A percentile compares a stretch with the other conserved stretches of the same genome.
These are phyloP conservation scores for Channa striata DNA, from an alignment of 2,797 vertebrate genomes.

Conservation along the genomic window DNA sequence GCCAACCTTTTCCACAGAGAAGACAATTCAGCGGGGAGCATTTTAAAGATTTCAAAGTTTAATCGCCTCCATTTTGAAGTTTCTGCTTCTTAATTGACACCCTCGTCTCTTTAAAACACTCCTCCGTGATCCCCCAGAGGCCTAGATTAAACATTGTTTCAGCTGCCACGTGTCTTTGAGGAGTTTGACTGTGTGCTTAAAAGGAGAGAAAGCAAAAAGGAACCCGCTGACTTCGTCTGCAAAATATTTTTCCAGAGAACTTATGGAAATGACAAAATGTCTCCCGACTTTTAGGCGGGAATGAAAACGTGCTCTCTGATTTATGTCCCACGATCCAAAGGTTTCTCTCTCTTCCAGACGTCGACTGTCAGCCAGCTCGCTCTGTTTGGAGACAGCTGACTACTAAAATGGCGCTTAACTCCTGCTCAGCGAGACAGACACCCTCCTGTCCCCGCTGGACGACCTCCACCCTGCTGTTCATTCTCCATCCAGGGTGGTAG, in stretches of 20 bases:
- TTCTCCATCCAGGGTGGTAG: too few relatives aligned
- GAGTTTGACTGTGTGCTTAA: constrained; percentile 45
- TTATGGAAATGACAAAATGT: constrained; percentile 45
- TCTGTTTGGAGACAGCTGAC: constrained; percentile 39
- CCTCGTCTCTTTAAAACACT: constrained; percentile 58
- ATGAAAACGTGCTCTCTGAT: constrained; percentile 25
- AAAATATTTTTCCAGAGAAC: constrained; percentile 13
- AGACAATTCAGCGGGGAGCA: constrained; percentile 74
- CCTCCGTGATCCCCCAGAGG: constrained; percentile 58
- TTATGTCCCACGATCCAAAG: constrained; percentile 52
- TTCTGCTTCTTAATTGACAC: constrained; percentile 71
- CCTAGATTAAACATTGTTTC: constrained; percentile 48
- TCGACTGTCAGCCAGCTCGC: constrained; percentile 18
- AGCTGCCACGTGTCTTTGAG: constrained; percentile 52
- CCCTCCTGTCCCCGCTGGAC: constrained; percentile 7
- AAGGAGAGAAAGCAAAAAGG: constrained; percentile 39
- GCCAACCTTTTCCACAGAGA: constrained; percentile 42
- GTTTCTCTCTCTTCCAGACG: constrained; percentile 14
- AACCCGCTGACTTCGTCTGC: constrained; percentile 53
- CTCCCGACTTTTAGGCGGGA: constrained; percentile 32
- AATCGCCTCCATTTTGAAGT: constrained; percentile 73
- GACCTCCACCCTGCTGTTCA: neutral
- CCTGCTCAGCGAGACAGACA: constrained; percentile 15
- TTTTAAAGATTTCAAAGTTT: constrained; percentile 78
- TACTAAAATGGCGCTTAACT: constrained; percentile 39